A percentile compares a stretch with the other conserved stretches of the same genome.
Conservation (phyloP, 2,797 vertebrate genomes). For the Sitta carolinensis region DNA sequence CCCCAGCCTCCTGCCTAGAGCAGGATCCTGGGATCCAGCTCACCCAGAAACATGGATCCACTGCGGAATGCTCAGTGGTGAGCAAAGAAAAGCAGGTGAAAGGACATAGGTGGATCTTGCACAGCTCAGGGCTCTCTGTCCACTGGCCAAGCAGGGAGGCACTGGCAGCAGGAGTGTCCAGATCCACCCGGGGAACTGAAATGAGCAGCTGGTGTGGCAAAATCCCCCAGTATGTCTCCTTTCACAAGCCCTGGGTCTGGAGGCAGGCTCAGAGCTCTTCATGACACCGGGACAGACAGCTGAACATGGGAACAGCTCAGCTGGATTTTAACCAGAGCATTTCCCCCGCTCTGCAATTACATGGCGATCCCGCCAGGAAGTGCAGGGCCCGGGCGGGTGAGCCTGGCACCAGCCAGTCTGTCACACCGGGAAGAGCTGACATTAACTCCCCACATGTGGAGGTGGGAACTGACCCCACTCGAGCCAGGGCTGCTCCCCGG, state of each 20-base stretch:
- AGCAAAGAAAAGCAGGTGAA: background rate
- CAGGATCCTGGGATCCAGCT: background rate
- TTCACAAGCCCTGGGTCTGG: background rate
- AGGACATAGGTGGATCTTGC: background rate
- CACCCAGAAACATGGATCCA: background rate
- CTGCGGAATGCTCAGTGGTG: rapidly evolving
- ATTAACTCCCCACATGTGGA: background rate
- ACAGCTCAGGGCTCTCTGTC: background rate
- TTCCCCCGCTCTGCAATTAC: slow-evolving; percentile 3
- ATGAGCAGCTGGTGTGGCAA: background rate
- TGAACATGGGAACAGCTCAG: rapidly evolving
- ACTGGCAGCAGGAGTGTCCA: background rate
- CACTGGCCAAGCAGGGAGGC: background rate
- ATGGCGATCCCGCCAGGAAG: rapidly evolving
- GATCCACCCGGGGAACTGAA: background rate
- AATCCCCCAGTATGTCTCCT: background rate
- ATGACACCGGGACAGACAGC: rapidly evolving
- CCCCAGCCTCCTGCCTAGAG: background rate
- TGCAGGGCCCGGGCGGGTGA: background rate
- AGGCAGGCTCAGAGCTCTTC: background rate
- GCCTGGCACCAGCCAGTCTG: slow-evolving; percentile 50
- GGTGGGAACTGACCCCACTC: background rate
- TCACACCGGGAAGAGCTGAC: background rate
- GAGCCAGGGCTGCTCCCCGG: background rate
- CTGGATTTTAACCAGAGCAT: background rate